A percentile compares a stretch with the other conserved stretches of the same genome.
Conservation (phyloP, 1,140 invertebrate species). For the Cotesia chilonis region DNA sequence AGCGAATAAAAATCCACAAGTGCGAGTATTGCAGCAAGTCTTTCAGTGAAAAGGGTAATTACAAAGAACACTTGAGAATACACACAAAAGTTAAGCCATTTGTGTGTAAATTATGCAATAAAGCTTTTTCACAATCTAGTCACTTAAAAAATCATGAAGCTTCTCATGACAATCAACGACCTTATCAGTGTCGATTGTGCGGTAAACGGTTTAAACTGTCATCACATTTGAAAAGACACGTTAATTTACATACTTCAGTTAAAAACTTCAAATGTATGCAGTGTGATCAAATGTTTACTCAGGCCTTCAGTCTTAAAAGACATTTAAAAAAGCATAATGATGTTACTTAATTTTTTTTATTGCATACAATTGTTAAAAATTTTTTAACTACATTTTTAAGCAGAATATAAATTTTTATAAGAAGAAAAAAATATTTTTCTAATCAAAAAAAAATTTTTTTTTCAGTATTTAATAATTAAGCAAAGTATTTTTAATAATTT, state of each 20-base stretch:
- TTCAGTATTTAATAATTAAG: constrained; percentile 27
- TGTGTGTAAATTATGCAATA: constrained; percentile 63
- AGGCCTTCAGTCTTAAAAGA: constrained; percentile 63
- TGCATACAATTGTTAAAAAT: not conserved
- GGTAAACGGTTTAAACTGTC: constrained; percentile 62
- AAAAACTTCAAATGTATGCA: constrained; percentile 62
- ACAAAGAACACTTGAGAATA: constrained; percentile 65
- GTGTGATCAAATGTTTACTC: constrained; percentile 63
- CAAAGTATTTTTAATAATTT: constrained; percentile 70
- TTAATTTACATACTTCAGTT: constrained; percentile 55
- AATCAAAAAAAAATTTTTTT: not conserved
- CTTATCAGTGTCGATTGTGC: constrained; percentile 60
- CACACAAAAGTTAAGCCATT: constrained; percentile 68
- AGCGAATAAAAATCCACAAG: constrained; percentile 56
- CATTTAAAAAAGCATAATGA: constrained; percentile 60
- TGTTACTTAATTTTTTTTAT: not conserved
- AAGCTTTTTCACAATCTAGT: constrained; percentile 60
- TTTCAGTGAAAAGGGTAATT: constrained; percentile 66
- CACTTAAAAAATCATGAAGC: constrained; percentile 61
- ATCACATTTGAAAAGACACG: constrained; percentile 60
- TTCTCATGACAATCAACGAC: constrained; percentile 56
- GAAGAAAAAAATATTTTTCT: not conserved
- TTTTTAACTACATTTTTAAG: not conserved
- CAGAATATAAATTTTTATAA: too few relatives aligned
- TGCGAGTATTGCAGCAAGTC: constrained; percentile 66